Evolutionary conservation across 2,888 invertebrate species (phyloP).

Genomic region (Atherix ibis): DNA sequence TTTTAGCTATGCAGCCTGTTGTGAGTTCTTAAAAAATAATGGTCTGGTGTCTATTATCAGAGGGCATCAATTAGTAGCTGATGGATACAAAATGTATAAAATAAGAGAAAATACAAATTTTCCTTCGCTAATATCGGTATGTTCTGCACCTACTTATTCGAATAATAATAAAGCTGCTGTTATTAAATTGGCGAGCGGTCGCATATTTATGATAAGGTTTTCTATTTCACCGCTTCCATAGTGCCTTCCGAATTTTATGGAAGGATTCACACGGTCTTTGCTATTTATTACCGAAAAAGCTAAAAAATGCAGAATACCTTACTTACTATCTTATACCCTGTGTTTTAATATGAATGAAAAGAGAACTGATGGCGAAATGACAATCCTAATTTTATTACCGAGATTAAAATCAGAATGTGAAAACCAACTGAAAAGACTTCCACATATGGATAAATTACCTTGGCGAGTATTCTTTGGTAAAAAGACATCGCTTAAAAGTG

Average conservation of each 20-base stretch:
- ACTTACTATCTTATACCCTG: too few relatives aligned
- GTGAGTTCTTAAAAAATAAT: conserved; percentile 97
- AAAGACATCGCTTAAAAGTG: too few relatives aligned
- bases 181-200: conserved; percentile 97
- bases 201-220: conserved; percentile 98
- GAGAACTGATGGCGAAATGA: too few relatives aligned
- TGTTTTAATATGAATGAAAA: too few relatives aligned
- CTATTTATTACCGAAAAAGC: conserved; percentile 96
- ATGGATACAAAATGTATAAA: conserved; percentile 94
- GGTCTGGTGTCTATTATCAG: conserved; percentile 95
- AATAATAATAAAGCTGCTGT: conserved; percentile 99
- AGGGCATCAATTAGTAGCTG: conserved; percentile 98
- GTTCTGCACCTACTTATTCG: conserved; percentile 96
- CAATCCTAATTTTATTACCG: too few relatives aligned
- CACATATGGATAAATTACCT: too few relatives aligned
- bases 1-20: conserved; percentile 98
- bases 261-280: conserved; percentile 96
- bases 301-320: too few relatives aligned
- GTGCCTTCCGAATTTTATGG: conserved; percentile 99
- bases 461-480: too few relatives aligned
- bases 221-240: conserved; percentile 97
- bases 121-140: conserved; percentile 95
- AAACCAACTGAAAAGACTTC: too few relatives aligned
- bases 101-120: conserved; percentile 98
- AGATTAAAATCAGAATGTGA: too few relatives aligned